Percentiles rank a stretch among this genome's conserved stretches.
Evolutionary conservation across 2,113 vertebrate genomes (phyloP).

Genomic region (Sinocyclocheilus maitianheensis): DNA sequence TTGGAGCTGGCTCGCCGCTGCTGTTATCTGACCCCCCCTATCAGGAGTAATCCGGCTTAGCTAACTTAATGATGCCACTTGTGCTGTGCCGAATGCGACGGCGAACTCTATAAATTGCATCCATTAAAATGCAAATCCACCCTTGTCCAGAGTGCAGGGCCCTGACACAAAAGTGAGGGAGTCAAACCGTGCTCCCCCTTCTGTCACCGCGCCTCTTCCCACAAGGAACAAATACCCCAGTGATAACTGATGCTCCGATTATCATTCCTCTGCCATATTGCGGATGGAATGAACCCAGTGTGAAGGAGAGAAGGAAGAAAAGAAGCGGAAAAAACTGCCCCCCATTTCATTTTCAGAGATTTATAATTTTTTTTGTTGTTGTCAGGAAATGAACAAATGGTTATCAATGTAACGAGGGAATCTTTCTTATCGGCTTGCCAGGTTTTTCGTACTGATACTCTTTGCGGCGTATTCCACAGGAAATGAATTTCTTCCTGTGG

Average conservation of each 20-base stretch:
- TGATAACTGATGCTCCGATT: slow-evolving; percentile 95
- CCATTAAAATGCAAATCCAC: slow-evolving; percentile 99
- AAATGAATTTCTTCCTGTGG: slow-evolving; percentile 88
- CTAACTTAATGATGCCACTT: slow-evolving; percentile 99
- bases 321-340: slow-evolving; percentile 75
- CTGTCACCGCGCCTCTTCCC: slow-evolving; percentile 68
- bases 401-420: slow-evolving; percentile 92
- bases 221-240: slow-evolving; percentile 78
- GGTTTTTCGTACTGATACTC: slow-evolving; percentile 92
- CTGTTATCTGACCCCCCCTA: slow-evolving; percentile 95
- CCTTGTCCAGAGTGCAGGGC: slow-evolving; percentile 69
- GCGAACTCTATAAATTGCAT: slow-evolving; percentile 99
- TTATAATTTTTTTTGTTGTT: slow-evolving; percentile 89
- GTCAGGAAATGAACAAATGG: slow-evolving; percentile 99
- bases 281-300: slow-evolving; percentile 83
- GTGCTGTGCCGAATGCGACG: slow-evolving; percentile 90
- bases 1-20: slow-evolving; percentile 80
- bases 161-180: slow-evolving; percentile 79
- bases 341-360: slow-evolving; percentile 86
- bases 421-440: slow-evolving; percentile 90
- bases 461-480: slow-evolving; percentile 88
- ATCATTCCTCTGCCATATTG: slow-evolving; percentile 82
- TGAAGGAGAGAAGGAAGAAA: slow-evolving; percentile 50
- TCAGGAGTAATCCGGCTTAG: slow-evolving; percentile 99
- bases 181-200: slow-evolving; percentile 84